These are phyloP conservation scores for Sphaeramia orbicularis DNA, from an alignment of 2,797 vertebrate species.

Conservation along the genomic window DNA sequence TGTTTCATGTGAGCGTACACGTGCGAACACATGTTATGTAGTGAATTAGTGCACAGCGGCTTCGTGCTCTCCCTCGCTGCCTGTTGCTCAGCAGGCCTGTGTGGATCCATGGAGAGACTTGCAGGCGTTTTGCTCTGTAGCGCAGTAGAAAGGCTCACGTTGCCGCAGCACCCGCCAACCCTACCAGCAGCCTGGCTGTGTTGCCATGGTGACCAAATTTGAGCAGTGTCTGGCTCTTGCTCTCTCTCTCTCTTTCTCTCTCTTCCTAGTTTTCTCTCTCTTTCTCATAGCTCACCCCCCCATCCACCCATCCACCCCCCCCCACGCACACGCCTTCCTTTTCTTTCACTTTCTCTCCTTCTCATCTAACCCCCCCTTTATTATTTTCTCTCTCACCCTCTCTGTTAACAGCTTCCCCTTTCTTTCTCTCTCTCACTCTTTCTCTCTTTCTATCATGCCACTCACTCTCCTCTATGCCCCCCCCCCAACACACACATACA, in stretches of 20 bases:
- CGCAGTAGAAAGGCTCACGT: constrained; percentile 81
- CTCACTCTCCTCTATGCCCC: too few relatives aligned
- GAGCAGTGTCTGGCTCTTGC: constrained; percentile 83
- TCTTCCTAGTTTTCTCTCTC: constrained; percentile 46
- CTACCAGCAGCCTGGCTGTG: constrained; percentile 85
- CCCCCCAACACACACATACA: constrained; percentile 28
- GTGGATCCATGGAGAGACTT: constrained; percentile 69
- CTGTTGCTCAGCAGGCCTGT: constrained; percentile 80
- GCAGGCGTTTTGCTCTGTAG: constrained; percentile 81
- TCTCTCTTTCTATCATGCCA: too few relatives aligned
- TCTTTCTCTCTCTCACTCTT: constrained; percentile 41
- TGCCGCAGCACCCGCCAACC: constrained; percentile 86
- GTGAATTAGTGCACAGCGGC: constrained; percentile 53
- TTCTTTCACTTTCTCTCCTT: constrained; percentile 63
- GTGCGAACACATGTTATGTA: constrained; percentile 16
- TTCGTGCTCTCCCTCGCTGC: constrained; percentile 61
- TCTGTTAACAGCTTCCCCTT: constrained; percentile 55
- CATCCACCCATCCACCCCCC: too few relatives aligned
- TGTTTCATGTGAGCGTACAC: neutral
- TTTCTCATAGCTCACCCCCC: constrained; percentile 26
- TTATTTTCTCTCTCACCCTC: constrained; percentile 58
- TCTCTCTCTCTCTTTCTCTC: constrained; percentile 42
- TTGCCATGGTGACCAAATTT: constrained; percentile 88
- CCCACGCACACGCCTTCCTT: constrained; percentile 31
- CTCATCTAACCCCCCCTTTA: constrained; percentile 48